Conservation (phyloP, 2,113 vertebrate species). For the Martes martes region DNA sequence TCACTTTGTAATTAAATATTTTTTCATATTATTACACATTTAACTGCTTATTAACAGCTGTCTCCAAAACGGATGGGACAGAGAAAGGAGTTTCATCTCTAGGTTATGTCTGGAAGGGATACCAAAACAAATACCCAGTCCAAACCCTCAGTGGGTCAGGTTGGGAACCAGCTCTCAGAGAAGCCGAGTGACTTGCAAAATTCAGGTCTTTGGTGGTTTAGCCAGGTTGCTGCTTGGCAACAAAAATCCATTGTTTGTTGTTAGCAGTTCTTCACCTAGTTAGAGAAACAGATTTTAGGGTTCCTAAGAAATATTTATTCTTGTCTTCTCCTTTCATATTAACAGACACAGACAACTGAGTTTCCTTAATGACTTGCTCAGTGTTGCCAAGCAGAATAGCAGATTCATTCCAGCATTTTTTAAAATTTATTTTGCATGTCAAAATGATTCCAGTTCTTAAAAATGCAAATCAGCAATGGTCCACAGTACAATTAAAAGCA, state of each 20-base stretch:
- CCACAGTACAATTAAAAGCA: slow-evolving; percentile 42
- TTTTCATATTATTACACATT: not conserved
- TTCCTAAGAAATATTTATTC: not conserved
- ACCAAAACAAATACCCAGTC: not conserved
- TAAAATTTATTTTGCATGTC: not conserved
- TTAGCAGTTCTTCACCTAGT: not conserved
- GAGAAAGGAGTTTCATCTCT: not conserved
- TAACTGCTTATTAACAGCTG: not conserved
- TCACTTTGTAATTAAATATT: not conserved
- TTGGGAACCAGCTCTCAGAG: not conserved
- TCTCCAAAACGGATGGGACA: not conserved
- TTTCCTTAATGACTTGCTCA: slow-evolving; percentile 15
- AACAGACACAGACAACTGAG: not conserved
- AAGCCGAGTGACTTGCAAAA: not conserved
- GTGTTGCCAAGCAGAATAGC: not conserved
- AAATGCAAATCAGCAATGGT: slow-evolving; percentile 43
- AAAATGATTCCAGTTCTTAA: slow-evolving; percentile 15
- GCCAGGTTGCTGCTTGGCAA: not conserved
- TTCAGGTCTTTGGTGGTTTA: not conserved
- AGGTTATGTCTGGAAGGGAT: not conserved
- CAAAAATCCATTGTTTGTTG: not conserved
- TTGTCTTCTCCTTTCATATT: not conserved
- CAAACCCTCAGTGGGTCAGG: not conserved
- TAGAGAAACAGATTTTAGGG: not conserved
- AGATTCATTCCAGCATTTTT: slow-evolving; percentile 15